phyloP scores from a whole-genome alignment of 2,113 vertebrate genomes.

The Todiramphus saurophagus region DNA sequence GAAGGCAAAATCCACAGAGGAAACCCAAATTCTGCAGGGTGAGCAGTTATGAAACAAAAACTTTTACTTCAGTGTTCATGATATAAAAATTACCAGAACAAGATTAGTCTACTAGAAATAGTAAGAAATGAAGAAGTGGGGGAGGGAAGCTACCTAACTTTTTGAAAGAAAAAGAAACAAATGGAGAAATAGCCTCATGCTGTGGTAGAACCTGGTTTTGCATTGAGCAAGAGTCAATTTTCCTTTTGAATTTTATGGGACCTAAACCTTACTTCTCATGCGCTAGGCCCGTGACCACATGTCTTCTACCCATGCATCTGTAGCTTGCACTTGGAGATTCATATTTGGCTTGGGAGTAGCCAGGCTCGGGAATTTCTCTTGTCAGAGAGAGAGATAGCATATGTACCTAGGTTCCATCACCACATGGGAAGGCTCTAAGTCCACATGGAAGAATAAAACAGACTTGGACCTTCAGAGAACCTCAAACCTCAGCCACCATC shows the following conservation, averaged over 20 bases:
- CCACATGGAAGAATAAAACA: not conserved
- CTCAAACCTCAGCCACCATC: not conserved
- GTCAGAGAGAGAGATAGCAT: not conserved
- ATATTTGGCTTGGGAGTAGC: not conserved
- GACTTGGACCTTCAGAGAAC: not conserved
- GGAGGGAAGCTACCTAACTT: not conserved
- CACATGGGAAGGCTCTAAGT: not conserved
- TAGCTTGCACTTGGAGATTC: accelerated
- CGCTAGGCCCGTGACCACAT: accelerated
- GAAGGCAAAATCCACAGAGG: not conserved
- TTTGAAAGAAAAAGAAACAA: not conserved
- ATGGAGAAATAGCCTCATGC: slow-evolving; percentile 38
- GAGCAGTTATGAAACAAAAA: not conserved
- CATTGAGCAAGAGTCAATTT: not conserved
- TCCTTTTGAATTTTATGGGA: not conserved
- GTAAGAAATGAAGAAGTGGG: not conserved
- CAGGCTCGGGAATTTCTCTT: not conserved
- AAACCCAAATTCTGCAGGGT: not conserved
- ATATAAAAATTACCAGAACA: not conserved
- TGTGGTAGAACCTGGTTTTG: slow-evolving; percentile 35
- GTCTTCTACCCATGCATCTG: accelerated
- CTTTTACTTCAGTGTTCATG: not conserved
- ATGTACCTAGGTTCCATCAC: not conserved
- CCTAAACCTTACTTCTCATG: not conserved
- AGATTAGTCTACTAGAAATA: not conserved